A percentile compares a stretch with the other conserved stretches of the same genome.
phyloP scores from a whole-genome alignment of 2,797 vertebrate species.

The Dicrostonyx torquatus region DNA sequence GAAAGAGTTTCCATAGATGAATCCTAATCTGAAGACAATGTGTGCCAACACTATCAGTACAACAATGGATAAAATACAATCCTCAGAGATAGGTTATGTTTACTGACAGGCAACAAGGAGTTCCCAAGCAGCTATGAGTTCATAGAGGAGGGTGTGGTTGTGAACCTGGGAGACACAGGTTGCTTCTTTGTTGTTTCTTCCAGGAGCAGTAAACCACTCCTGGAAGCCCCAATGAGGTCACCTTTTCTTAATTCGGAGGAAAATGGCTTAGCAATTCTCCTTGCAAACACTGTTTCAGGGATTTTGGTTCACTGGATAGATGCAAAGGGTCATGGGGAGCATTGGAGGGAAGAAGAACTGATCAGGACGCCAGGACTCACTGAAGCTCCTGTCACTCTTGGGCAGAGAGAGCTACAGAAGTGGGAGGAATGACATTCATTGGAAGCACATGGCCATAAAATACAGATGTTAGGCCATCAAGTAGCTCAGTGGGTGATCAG shows the following conservation, averaged over 20 bases:
- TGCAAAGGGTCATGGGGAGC: not conserved
- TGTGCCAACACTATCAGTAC: not conserved
- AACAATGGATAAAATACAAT: not conserved
- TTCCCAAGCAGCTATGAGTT: not conserved
- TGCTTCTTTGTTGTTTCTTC: not conserved
- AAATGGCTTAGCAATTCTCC: not conserved
- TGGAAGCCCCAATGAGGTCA: not conserved
- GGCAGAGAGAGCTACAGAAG: not conserved
- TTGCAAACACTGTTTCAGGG: not conserved
- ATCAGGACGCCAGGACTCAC: fast-evolving
- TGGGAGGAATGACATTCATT: not conserved
- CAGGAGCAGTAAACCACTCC: not conserved
- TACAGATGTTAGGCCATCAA: no score
- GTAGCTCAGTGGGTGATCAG: not conserved
- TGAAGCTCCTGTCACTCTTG: not conserved
- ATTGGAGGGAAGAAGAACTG: no score
- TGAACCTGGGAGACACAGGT: not conserved
- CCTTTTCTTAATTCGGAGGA: not conserved
- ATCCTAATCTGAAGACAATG: not conserved
- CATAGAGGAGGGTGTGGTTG: not conserved
- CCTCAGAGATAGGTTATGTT: not conserved
- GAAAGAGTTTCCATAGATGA: not conserved
- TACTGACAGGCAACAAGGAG: not conserved
- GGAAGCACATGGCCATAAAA: not conserved
- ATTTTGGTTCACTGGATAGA: not conserved